Evolutionary conservation across 2,113 vertebrate species (phyloP).

Genomic region (Cebus imitator): DNA sequence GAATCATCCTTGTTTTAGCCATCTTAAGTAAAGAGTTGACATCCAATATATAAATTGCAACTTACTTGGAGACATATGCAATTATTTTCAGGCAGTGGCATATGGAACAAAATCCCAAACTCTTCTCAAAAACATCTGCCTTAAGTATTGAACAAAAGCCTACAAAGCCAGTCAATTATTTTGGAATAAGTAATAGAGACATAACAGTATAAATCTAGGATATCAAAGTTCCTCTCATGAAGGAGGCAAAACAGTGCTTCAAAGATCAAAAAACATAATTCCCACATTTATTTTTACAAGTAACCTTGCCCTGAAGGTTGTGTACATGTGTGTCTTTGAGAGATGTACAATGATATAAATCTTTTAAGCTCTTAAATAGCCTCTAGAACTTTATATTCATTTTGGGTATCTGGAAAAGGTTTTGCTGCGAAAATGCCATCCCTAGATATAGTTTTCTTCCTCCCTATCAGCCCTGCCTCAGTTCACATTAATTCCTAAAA

Average conservation of each 20-base stretch:
- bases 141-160: background rate
- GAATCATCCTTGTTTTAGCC: background rate
- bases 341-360: background rate
- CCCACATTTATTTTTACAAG: background rate
- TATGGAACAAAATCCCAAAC: background rate
- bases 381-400: background rate
- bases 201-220: background rate
- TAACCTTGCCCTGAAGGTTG: background rate
- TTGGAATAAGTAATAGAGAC: background rate
- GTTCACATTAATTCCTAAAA: background rate
- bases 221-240: background rate
- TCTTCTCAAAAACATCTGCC: background rate
- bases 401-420: background rate
- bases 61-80: background rate
- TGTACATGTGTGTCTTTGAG: background rate
- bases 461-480: background rate
- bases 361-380: slow-evolving; percentile 25
- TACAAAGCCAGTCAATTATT: background rate
- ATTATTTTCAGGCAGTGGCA: background rate
- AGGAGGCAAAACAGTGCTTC: background rate
- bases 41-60: background rate
- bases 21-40: background rate
- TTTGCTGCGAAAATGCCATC: background rate
- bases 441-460: background rate
- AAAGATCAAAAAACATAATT: background rate